Conservation (phyloP, 2,113 vertebrate genomes). For the Callaeas wilsoni region DNA sequence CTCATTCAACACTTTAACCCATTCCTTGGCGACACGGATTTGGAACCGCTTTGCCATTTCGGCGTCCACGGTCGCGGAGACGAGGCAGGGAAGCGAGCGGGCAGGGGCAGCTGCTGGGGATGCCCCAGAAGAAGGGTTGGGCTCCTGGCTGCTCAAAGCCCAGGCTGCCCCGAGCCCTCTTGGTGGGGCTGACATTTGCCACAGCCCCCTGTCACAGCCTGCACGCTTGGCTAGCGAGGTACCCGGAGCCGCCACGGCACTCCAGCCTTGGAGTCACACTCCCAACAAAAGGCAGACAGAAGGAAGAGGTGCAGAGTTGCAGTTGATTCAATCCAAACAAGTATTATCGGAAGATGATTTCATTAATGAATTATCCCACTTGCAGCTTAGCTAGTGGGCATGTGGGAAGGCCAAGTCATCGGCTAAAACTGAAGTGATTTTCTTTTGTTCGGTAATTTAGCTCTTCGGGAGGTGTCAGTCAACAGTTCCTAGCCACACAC, state of each 20-base stretch:
- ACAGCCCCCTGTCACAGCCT: background rate
- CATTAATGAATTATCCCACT: constrained; percentile 7
- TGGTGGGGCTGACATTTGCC: background rate
- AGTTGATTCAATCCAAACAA: background rate
- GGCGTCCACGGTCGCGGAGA: fast-evolving
- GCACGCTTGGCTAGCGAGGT: fast-evolving
- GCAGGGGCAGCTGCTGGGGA: background rate
- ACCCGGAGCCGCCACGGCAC: background rate
- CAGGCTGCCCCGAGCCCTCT: background rate
- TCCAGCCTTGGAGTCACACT: background rate
- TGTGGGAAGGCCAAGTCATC: background rate
- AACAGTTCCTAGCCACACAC: background rate
- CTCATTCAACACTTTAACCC: background rate
- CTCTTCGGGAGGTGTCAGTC: background rate
- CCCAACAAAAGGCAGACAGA: background rate
- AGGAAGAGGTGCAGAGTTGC: background rate
- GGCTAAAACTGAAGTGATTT: background rate
- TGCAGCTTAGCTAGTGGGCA: background rate
- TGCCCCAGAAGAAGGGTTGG: fast-evolving
- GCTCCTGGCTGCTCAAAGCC: background rate
- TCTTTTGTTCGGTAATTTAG: background rate
- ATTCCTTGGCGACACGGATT: background rate
- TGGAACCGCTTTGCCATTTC: background rate
- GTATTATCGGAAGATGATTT: constrained; percentile 20
- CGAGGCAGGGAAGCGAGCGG: fast-evolving